Evolutionary conservation across 2,113 vertebrate genomes (phyloP).

Genomic region (Macroglossus sobrinus): DNA sequence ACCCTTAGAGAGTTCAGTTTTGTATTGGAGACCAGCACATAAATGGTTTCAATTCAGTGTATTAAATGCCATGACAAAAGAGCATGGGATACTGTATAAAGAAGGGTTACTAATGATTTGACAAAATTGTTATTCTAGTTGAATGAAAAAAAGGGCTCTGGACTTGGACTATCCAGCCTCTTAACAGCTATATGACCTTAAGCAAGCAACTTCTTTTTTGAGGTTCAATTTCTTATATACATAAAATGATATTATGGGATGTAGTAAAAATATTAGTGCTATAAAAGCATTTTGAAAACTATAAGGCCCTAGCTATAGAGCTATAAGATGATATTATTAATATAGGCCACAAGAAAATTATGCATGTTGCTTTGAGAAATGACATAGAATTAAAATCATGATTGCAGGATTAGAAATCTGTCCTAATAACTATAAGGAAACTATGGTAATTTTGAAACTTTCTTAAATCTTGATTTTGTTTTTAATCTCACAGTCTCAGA

Average conservation of each 20-base stretch:
- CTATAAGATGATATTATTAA: neutral
- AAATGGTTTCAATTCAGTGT: neutral
- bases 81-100: neutral
- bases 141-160: neutral
- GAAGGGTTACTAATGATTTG: neutral
- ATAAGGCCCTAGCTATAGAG: neutral
- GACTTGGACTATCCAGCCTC: neutral
- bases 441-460: neutral
- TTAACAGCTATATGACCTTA: constrained; percentile 14
- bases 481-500: constrained; percentile 13
- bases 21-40: neutral
- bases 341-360: neutral
- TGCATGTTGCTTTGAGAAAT: constrained; percentile 23
- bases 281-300: constrained; percentile 25
- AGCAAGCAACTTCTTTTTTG: neutral
- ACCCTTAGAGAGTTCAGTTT: neutral
- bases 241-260: constrained; percentile 20
- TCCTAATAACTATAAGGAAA: constrained; percentile 2
- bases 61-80: neutral
- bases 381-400: constrained; percentile 24
- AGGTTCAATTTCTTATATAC: constrained; percentile 1
- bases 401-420: constrained; percentile 5
- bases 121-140: neutral
- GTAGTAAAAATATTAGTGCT: neutral
- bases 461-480: constrained; percentile 35